These are phyloP conservation scores for Steinernema carpocapsae DNA, from an alignment of 2,888 invertebrate species.

Conservation along the genomic window DNA sequence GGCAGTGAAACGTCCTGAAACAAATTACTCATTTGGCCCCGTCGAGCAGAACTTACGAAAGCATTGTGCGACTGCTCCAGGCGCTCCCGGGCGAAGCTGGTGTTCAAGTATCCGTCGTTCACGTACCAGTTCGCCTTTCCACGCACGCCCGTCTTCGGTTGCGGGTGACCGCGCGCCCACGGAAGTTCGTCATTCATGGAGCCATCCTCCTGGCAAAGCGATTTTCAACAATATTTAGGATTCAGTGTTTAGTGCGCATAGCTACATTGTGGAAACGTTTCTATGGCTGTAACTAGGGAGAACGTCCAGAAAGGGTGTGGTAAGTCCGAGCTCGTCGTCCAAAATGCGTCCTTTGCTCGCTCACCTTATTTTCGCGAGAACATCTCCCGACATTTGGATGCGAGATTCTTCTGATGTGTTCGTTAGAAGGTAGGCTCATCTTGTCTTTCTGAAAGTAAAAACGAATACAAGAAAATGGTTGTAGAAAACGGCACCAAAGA, in stretches of 20 bases:
- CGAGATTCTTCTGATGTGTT: background rate
- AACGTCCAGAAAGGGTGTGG: too few relatives aligned
- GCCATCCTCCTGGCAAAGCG: conserved; percentile 34
- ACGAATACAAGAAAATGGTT: background rate
- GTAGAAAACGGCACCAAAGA: background rate
- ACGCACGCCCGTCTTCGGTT: conserved; percentile 47
- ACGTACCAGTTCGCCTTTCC: conserved; percentile 44
- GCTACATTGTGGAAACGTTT: background rate
- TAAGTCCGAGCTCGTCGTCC: background rate
- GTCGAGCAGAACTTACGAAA: background rate
- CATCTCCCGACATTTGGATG: background rate
- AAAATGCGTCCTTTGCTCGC: too few relatives aligned
- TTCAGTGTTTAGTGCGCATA: conserved; percentile 16
- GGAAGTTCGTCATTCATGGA: conserved; percentile 43
- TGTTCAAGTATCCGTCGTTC: conserved; percentile 29
- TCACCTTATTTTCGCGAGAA: conserved; percentile 5
- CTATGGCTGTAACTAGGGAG: conserved; percentile 15
- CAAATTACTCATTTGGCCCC: background rate
- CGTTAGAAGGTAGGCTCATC: background rate
- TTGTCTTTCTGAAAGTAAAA: background rate
- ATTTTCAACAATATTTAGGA: background rate
- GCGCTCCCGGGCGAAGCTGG: background rate
- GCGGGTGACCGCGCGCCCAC: conserved; percentile 52
- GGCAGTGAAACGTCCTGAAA: conserved; percentile 18
- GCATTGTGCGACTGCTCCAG: background rate